These are phyloP conservation scores for Meloe dianella DNA, from an alignment of 2,888 invertebrate species.

Conservation along the genomic window DNA sequence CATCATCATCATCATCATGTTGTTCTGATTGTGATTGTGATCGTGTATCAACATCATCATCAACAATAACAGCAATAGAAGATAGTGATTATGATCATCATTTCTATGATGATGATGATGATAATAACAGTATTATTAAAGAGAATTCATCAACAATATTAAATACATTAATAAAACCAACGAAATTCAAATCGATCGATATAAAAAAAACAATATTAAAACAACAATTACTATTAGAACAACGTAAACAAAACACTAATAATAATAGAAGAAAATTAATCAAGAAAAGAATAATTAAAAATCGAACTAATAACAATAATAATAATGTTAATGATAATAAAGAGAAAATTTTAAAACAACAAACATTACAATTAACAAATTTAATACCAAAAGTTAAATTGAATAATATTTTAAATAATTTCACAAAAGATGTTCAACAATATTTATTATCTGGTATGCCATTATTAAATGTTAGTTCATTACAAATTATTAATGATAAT, in stretches of 20 bases:
- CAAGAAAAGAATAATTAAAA: neutral
- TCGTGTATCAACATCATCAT: neutral
- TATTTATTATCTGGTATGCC: slow-evolving; percentile 43
- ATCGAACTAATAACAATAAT: slow-evolving; percentile 16
- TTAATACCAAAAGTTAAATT: slow-evolving; percentile 45
- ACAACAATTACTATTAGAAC: neutral
- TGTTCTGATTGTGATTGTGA: slow-evolving; percentile 2
- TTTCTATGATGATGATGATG: neutral
- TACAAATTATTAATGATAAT: slow-evolving; percentile 25
- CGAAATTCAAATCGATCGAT: neutral
- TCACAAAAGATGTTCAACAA: slow-evolving; percentile 42
- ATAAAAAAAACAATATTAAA: neutral
- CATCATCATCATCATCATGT: too few species aligned
- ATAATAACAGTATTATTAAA: slow-evolving; percentile 1
- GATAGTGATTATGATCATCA: too few species aligned
- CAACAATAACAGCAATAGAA: neutral
- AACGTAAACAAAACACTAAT: neutral
- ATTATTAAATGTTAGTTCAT: slow-evolving; percentile 42
- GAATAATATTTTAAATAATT: slow-evolving; percentile 43
- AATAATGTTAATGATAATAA: slow-evolving; percentile 15
- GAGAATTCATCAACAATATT: slow-evolving; percentile 2
- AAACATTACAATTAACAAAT: slow-evolving; percentile 14
- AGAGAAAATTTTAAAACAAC: slow-evolving; percentile 12
- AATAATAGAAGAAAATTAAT: neutral
- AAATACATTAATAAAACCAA: neutral